Conservation (phyloP, 64 coral and sea anemone genomes). For the Montipora efflorescens region DNA sequence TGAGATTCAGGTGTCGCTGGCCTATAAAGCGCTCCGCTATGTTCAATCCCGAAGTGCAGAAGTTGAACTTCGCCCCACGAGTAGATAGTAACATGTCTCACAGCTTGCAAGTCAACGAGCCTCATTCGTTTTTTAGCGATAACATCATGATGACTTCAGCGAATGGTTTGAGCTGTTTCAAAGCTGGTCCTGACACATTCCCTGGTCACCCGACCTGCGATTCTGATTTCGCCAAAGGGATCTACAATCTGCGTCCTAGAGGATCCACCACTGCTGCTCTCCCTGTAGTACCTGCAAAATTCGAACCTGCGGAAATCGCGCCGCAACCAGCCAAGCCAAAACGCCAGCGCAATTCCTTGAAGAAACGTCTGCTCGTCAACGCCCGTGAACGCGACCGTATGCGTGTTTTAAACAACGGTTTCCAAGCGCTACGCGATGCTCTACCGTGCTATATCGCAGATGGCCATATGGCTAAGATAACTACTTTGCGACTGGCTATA, state of each 20-base stretch:
- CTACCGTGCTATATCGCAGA: conserved; percentile 98
- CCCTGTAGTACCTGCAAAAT: conserved; percentile 50
- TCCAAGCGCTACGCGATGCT: conserved; percentile 90
- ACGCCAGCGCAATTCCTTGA: conserved; percentile 88
- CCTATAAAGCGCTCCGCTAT: conserved; percentile 16
- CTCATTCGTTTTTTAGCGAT: conserved; percentile 60
- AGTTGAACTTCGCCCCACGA: conserved; percentile 19
- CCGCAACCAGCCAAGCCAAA: conserved; percentile 75
- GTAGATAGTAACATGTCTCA: conserved; percentile 8
- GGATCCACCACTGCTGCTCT: conserved; percentile 23
- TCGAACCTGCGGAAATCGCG: conserved; percentile 53
- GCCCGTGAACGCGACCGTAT: conserved; percentile 95
- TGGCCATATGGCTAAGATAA: conserved; percentile 99
- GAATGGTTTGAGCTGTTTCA: conserved; percentile 14
- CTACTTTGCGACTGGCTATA: conserved; percentile 92
- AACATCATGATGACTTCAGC: conserved; percentile 70
- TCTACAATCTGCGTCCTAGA: conserved; percentile 96
- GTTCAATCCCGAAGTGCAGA: conserved; percentile 28
- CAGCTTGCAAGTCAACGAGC: conserved; percentile 44
- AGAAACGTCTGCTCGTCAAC: conserved; percentile 96
- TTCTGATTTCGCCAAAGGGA: conserved; percentile 86
- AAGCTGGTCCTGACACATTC: conserved; percentile 75
- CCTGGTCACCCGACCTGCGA: conserved; percentile 28
- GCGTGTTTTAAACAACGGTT: conserved; percentile 93
- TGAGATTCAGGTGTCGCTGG: conserved; percentile 40